Percentiles rank a stretch among this genome's conserved stretches.
Conservation (phyloP, 2,113 vertebrate species). For the Thryonomys swinderianus region DNA sequence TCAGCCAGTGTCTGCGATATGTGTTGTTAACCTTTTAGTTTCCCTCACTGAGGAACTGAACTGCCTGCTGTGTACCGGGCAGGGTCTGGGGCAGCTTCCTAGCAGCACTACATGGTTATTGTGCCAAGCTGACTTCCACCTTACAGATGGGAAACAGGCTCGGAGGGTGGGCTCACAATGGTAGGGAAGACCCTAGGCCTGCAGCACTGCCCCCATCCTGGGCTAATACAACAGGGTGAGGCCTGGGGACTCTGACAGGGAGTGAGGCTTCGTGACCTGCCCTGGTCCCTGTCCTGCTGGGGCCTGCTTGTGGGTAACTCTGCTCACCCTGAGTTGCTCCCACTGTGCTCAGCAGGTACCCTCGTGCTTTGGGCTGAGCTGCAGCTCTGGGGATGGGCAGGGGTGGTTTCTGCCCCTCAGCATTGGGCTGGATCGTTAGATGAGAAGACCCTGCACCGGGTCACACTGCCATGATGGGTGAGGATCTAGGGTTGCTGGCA, state of each 20-base stretch:
- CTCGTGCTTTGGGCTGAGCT: not conserved
- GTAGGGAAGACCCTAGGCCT: not conserved
- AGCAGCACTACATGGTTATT: rapidly evolving
- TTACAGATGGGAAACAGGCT: not conserved
- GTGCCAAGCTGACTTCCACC: rapidly evolving
- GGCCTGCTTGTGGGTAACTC: not conserved
- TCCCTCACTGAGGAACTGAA: not conserved
- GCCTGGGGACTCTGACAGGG: no score
- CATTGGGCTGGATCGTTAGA: not conserved
- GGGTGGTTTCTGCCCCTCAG: not conserved
- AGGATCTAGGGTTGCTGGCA: rapidly evolving
- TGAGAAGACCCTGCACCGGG: not conserved
- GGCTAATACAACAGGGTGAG: no score
- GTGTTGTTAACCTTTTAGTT: not conserved
- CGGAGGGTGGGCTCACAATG: not conserved
- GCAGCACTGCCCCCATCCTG: not conserved
- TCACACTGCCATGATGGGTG: rapidly evolving
- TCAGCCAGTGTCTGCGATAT: not conserved
- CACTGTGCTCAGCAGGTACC: rapidly evolving
- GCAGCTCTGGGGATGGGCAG: not conserved
- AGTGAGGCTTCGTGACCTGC: no score
- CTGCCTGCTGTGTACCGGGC: not conserved
- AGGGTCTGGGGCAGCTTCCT: rapidly evolving
- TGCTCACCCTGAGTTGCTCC: not conserved
- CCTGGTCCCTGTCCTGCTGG: not conserved